These are phyloP conservation scores for Cephus pulcher DNA, from an alignment of 2,888 invertebrate species.

Conservation along the genomic window DNA sequence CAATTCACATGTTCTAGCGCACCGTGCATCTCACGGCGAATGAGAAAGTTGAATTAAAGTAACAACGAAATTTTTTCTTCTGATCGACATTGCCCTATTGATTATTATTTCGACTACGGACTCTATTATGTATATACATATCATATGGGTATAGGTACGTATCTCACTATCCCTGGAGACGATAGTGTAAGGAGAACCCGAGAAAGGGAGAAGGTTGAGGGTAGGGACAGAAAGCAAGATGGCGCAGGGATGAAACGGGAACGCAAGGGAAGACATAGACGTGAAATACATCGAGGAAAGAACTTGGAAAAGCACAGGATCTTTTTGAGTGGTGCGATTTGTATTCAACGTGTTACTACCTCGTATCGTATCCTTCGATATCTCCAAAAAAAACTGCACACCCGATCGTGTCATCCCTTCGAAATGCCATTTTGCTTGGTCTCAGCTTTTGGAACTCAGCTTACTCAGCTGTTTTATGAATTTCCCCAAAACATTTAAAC, in stretches of 20 bases:
- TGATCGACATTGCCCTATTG: neutral
- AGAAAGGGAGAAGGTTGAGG: neutral
- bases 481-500: neutral
- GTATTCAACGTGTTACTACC: conserved; percentile 39
- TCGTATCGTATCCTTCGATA: conserved; percentile 36
- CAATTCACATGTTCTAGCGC: conserved; percentile 18
- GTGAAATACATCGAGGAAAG: neutral
- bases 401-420: conserved; percentile 17
- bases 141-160: neutral
- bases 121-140: neutral
- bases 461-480: conserved; percentile 1
- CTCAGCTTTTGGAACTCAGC: conserved; percentile 13
- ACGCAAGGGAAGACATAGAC: neutral
- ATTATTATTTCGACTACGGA: neutral
- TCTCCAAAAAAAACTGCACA: conserved; percentile 37
- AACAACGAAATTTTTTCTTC: neutral
- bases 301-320: conserved; percentile 16
- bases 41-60: neutral
- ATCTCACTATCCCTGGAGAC: neutral
- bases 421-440: conserved; percentile 21
- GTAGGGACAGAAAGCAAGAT: neutral
- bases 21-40: neutral
- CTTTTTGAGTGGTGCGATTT: conserved; percentile 37
- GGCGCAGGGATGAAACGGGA: neutral
- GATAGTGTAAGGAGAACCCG: neutral